Base-by-base conservation (phyloP, 2,888 invertebrate species). In the Agrochola litura region DNA sequence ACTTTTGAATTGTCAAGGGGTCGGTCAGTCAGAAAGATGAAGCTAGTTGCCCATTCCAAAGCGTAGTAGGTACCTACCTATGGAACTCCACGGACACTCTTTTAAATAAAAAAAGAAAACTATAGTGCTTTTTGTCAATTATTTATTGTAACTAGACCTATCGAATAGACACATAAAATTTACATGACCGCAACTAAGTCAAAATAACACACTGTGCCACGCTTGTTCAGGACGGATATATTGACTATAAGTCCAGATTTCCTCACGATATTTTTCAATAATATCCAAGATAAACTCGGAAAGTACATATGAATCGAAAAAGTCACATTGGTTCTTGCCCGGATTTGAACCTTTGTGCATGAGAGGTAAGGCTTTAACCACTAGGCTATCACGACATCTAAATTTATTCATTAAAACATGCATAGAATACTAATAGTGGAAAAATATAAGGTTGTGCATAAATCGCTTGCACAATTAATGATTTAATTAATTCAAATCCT, bases 401-500 rank as follows among this genome's bases (percentile, higher is more conserved):
- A 49, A 66, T 30, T 54, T 30, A 30, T 6, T 43, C 4, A 43
- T 52, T 60, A 25, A 61, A 6, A n/a, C 22, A 61, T 73, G 46
- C 37, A 30, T 49, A 14, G 16, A 79, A 63, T 61, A 16, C 6
- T 61, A 77, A 79, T 54, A 49, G 54, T 54, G 22, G 46, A 77
- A 63, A 70, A 49, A 30, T 70, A 37, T n/a, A 41, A 70, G 46
- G 37, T 54, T 56, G 16, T 30, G 65, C 12, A 58, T 46, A 41
- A 49, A 60, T 43, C 6, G 16, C 46, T 61, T 61, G 46, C 63
- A 41, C 49, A 49, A 71, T 56, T 56, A 54, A 61, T 54, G 3
- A 46, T 46, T 25, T 54, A 54, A 41, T 63, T 72, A 12, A 58
- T 77, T 49, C 41, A 43, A 56, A 77, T 80, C 10, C 14, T 78